Percentiles rank a stretch among this genome's conserved stretches.
These are phyloP conservation scores for Pangasius krempfi DNA, from an alignment of 2,797 vertebrate species.

Conservation along the genomic window DNA sequence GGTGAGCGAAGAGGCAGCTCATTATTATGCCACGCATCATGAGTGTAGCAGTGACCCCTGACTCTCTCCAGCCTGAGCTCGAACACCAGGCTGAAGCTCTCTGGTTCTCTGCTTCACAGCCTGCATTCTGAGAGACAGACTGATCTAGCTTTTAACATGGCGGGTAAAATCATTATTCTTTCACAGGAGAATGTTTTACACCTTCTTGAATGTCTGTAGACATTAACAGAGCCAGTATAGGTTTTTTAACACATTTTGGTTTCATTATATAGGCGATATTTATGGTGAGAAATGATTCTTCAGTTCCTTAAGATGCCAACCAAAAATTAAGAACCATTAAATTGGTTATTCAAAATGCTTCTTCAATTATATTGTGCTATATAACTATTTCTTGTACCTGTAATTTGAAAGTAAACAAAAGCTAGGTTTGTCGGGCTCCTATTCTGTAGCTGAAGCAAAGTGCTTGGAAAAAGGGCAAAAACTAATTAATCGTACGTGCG, in stretches of 20 bases:
- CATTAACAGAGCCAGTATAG: not conserved
- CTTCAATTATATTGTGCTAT: not conserved
- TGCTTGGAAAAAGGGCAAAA: conserved; percentile 21
- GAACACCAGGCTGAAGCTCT: conserved; percentile 41
- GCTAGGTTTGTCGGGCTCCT: not conserved
- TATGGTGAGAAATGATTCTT: not conserved
- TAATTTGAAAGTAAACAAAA: not conserved
- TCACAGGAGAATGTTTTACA: conserved; percentile 10
- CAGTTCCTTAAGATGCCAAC: not conserved
- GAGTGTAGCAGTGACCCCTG: conserved; percentile 60
- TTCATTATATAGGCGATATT: not conserved
- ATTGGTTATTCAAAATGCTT: not conserved
- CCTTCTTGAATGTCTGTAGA: not conserved
- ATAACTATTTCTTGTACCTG: not conserved
- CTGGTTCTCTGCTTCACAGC: conserved; percentile 23
- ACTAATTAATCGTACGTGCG: conserved; percentile 53
- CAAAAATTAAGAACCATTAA: not conserved
- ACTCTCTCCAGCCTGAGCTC: conserved; percentile 50
- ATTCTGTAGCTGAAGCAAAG: conserved; percentile 10
- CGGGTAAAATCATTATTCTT: conserved; percentile 8
- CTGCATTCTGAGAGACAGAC: conserved; percentile 42
- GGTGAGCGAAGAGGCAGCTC: conserved; percentile 61
- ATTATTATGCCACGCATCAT: conserved; percentile 63
- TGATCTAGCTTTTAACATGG: conserved; percentile 22
- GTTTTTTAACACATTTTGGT: not conserved